Evolutionary conservation across 2,113 vertebrate species (phyloP), one percentile per base, ranked within the genome.

Genomic region (Muscicapa adusta): DNA sequence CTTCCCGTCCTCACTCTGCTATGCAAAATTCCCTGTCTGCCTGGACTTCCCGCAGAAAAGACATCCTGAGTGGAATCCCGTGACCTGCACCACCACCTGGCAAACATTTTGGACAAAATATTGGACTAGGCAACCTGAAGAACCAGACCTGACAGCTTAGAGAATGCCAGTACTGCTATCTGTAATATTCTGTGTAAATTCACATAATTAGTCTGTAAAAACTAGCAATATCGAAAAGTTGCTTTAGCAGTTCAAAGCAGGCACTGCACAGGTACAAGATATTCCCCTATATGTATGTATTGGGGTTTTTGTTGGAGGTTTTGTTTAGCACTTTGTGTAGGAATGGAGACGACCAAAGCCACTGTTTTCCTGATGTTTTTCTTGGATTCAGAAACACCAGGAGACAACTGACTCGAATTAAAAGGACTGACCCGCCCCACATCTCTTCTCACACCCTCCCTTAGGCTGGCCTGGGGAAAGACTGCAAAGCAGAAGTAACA

Each of bases 21-120:
- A 1, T 1, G 10, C 20, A 4, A 42, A n/a, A 18, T 40, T 38
- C 10, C 0, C 14, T 45, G 29, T 5, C 0, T 6, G 8, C 47
- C 12, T 12, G 31, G 4, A 4, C 8, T 22, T 18, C 8, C 2
- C 4, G 1, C 31, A 19, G 19, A 10, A 45, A 42, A 76, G 6
- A 3, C 17, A 24, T 12, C 25, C 9, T 11, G 9, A 4, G 10
- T 4, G 20, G 0, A 42, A 14, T 4, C 6, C 14, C 14, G 0
- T 3, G 29, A 34, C 43, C 53, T 29, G 18, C 53, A 6, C 14
- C 14, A 5, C 8, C 11, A 1, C 8, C 1, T 9, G 11, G 12
- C 14, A n/a, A 89, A 38, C 12, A 2, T 14, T 57, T 38, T 11
- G 61, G 22, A 36, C 13, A 20, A 43, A 63, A 76, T 20, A 16